Percentiles rank a stretch among this genome's conserved stretches.
Conservation (phyloP, 92 coral and sea anemone genomes). For the Bergia sp. region DNA sequence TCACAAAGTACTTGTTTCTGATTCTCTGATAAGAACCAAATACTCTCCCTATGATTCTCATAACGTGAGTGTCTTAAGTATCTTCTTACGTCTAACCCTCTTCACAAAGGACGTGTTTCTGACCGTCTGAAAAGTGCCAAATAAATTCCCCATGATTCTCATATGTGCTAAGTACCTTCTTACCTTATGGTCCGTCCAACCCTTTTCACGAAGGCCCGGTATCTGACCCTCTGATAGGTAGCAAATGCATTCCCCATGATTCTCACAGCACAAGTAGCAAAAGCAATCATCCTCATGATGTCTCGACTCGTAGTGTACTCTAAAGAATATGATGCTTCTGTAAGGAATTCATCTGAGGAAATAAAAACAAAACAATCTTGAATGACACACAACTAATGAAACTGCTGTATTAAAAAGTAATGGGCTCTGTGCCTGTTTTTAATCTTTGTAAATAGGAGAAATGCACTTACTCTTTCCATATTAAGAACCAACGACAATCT, state of each 20-base stretch:
- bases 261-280: constrained; percentile 83
- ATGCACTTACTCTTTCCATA: not conserved
- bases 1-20: constrained; percentile 85
- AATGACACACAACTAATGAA: too few relatives aligned
- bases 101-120: constrained; percentile 88
- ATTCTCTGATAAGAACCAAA: constrained; percentile 74
- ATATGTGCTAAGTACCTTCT: not conserved
- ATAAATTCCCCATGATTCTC: constrained; percentile 34
- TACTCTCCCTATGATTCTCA: constrained; percentile 23
- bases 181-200: constrained; percentile 96
- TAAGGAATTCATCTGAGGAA: constrained; percentile 60
- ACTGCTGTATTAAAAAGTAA: too few relatives aligned
- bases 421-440: too few relatives aligned
- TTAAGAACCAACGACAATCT: not conserved
- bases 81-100: constrained; percentile 73
- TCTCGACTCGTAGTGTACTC: constrained; percentile 81
- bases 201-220: constrained; percentile 95
- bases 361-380: not conserved
- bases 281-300: constrained; percentile 92
- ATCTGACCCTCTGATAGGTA: constrained; percentile 83
- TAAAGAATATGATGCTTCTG: constrained; percentile 66
- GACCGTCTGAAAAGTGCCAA: constrained; percentile 70
- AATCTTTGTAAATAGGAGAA: not conserved
- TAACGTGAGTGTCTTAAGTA: too few relatives aligned
- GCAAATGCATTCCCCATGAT: constrained; percentile 88